Evolutionary conservation across 2,888 invertebrate species (phyloP).

Genomic region (Lottia scabra): DNA sequence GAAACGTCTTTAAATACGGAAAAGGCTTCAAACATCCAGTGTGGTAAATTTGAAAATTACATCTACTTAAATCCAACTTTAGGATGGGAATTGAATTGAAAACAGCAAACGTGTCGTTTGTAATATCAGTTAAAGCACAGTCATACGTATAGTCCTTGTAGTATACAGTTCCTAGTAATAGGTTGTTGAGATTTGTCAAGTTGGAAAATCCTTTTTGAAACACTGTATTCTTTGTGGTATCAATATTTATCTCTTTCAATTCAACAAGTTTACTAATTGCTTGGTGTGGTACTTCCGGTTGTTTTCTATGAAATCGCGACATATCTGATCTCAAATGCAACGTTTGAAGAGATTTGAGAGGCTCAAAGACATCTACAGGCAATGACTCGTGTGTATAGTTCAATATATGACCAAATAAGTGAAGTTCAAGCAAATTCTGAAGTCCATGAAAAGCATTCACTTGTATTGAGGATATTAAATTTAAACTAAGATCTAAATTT

Average conservation of each 20-base stretch:
- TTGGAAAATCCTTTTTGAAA: slow-evolving; percentile 1
- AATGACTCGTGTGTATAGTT: not conserved
- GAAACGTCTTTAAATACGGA: not conserved
- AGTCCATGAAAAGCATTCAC: not conserved
- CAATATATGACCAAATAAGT: not conserved
- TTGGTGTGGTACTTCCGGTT: not conserved
- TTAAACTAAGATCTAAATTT: not conserved
- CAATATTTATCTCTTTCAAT: no score
- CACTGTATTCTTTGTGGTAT: not conserved
- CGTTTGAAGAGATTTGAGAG: no score
- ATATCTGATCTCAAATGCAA: not conserved
- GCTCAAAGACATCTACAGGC: not conserved
- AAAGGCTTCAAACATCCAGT: not conserved
- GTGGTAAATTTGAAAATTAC: not conserved
- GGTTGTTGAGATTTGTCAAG: not conserved
- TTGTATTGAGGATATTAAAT: not conserved
- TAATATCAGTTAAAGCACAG: not conserved
- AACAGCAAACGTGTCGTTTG: not conserved
- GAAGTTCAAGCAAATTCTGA: not conserved
- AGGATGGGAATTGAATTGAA: not conserved
- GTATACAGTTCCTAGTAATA: not conserved
- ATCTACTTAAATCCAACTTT: not conserved
- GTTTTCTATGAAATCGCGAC: not conserved
- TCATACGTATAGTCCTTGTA: not conserved
- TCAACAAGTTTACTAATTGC: not conserved